Base-by-base conservation (phyloP, 1,140 invertebrate genomes). In the Zaprionus vittiger region DNA sequence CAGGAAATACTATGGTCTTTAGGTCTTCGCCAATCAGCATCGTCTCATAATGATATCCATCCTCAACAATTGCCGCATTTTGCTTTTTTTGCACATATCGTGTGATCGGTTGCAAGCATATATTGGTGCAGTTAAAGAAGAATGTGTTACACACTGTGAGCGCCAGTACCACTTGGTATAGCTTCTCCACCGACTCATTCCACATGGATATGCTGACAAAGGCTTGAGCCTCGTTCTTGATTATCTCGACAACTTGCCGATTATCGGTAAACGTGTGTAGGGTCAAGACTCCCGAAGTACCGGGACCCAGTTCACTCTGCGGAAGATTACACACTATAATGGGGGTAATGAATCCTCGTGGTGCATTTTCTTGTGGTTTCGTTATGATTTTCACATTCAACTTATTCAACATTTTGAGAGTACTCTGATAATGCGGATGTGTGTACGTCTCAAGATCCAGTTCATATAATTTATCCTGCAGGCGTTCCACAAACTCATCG, bases 41-140 rank as follows among this genome's bases (percentile, higher is more conserved):
- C 4, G 70, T 71, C 49, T 92, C 91, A 44, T 83, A 92, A 54
- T 92, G 91, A n/a, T 79, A 89, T 2, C 72, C 73, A 0, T 83
- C 55, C 0, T 47, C 31, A 1, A 85, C 26, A 5, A 22, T 22
- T 0, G 62, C 74, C 49, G 41, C 4, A 75, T 24, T 62, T 71
- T 22, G 20, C 5, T 38, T 37, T 7, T 1, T n/a, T 12, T 0
- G 15, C 1, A 9, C 34, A 9, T 1, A 52, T 14, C 2, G 12
- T n/a, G 1, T 9, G 7, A 82, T 67, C 1, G 75, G 76, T 0
- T 14, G 4, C 54, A 92, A 47, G 1, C 37, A 34, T 1, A 92
- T 62, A 49, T 85, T 61, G 26, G 22, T 49, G 59, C 91, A 91
- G 54, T 92, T 92, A 2, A 92, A 63, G 17, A 68, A 91, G 22